Evolutionary conservation across 2,797 vertebrate species (phyloP).

Genomic region (Clarias pachynema): DNA sequence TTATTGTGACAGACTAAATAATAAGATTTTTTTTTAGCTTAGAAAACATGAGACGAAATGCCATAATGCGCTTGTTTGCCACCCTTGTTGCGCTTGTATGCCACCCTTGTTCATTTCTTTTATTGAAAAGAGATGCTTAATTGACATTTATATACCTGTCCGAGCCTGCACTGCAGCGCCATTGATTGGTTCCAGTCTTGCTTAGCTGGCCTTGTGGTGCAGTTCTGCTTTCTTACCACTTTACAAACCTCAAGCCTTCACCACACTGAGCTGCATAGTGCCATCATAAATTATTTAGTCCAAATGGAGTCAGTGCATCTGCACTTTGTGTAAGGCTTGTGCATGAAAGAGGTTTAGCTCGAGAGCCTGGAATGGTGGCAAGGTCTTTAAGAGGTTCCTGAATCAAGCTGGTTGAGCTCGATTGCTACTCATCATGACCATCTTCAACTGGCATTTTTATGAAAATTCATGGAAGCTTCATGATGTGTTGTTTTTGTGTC

Average conservation of each 20-base stretch:
- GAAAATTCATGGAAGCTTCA: too few species aligned
- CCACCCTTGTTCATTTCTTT: background rate
- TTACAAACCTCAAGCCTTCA: slow-evolving; percentile 34
- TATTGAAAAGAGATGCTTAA: background rate
- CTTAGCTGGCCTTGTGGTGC: slow-evolving; percentile 23
- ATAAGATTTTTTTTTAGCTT: too few species aligned
- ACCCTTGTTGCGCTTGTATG: background rate
- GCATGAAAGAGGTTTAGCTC: slow-evolving; percentile 26
- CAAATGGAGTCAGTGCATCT: slow-evolving; percentile 50
- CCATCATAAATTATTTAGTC: slow-evolving; percentile 55
- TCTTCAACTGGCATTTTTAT: background rate
- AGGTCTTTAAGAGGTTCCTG: slow-evolving; percentile 22
- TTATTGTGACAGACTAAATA: background rate
- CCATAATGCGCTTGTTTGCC: background rate
- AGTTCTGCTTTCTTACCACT: slow-evolving; percentile 34
- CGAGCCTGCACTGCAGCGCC: slow-evolving; percentile 28
- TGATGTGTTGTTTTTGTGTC: background rate
- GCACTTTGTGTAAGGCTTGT: slow-evolving; percentile 18
- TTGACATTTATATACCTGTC: slow-evolving; percentile 6
- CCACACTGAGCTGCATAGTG: slow-evolving; percentile 34
- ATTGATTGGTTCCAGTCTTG: slow-evolving; percentile 24
- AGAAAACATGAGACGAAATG: too few species aligned
- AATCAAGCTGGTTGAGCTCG: slow-evolving; percentile 1
- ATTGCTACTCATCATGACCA: slow-evolving; percentile 2
- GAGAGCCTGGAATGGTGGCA: background rate